phyloP scores from a whole-genome alignment of 2,113 vertebrate genomes.

The Aix galericulata region DNA sequence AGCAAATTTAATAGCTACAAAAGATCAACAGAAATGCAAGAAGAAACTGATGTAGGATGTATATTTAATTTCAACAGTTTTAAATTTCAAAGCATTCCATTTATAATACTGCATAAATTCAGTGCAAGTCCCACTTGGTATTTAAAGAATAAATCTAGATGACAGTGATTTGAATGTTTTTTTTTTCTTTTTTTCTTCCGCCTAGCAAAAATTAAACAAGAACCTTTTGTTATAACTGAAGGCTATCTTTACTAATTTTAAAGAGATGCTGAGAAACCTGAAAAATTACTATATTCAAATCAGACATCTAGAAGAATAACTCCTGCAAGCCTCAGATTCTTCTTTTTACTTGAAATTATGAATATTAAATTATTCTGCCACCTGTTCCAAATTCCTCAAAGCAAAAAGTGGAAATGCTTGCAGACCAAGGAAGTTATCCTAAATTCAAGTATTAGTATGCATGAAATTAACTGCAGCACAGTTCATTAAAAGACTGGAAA shows the following conservation, averaged over 20 bases:
- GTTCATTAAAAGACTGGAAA: background rate
- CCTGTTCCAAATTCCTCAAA: background rate
- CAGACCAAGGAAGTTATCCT: background rate
- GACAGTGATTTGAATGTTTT: background rate
- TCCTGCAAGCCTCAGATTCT: background rate
- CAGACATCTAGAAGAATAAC: background rate
- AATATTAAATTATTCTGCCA: background rate
- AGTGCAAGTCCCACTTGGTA: background rate
- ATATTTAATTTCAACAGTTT: background rate
- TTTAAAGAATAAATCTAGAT: background rate
- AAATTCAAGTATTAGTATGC: background rate
- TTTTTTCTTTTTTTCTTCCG: background rate
- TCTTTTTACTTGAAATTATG: background rate
- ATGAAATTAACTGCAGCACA: background rate
- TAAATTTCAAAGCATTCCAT: background rate
- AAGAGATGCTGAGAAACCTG: background rate
- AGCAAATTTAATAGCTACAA: background rate
- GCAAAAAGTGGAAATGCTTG: background rate
- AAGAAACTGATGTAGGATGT: background rate
- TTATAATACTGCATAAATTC: background rate
- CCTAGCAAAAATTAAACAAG: background rate
- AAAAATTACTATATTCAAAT: background rate
- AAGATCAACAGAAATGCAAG: background rate
- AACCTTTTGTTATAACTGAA: background rate
- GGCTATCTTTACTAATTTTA: background rate